Evolutionary conservation across 2,797 vertebrate species (phyloP), one percentile per base, ranked within the genome.

Genomic region (Argentina silus): DNA sequence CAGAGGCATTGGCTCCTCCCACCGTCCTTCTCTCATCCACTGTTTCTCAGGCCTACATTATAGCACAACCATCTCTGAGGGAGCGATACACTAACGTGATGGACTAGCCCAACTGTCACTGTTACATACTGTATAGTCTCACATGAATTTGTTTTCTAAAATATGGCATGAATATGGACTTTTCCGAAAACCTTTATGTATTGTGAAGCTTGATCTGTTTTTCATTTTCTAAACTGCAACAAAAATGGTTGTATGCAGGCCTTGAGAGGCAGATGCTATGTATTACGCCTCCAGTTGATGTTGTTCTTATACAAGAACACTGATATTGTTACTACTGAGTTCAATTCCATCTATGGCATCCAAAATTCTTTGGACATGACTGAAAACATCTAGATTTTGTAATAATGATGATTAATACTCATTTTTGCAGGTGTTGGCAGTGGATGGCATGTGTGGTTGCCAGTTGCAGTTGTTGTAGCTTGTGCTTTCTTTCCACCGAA

Each of bases 1-100:
- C 83, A 89, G 51, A 78, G 72, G 63, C 36, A 72, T 77, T 75
- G 81, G 78, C 76, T 68, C 85, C 85, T 88, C 80, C 83, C 74
- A 44, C 56, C 6, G 60, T 56, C 67, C 36, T 9, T 65, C 79
- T 83, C 73, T 74, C 72, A 67, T 61, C 64, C 27, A 6, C 47
- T 50, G 73, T 70, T 27, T 44, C 62, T 65, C 71, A 48, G 14
- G 51, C n/a, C 50, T 27, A 53, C 50, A 6, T 53, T 23, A 21
- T n/a, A 23, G 45, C n/a, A 48, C 43, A 50, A 21, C 6, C 48
- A 23, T 42, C 27, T 65, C 73, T 19, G 70, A 45, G 51, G 67
- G 51, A 23, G n/a, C 7, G 7, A 12, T 2, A 17, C n/a, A 64
- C 50, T 51, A 12, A 12, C 10, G 10, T 51, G 15, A 7, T 51